Conservation (phyloP, 2,113 vertebrate species). For the Nansenia antarctica region DNA sequence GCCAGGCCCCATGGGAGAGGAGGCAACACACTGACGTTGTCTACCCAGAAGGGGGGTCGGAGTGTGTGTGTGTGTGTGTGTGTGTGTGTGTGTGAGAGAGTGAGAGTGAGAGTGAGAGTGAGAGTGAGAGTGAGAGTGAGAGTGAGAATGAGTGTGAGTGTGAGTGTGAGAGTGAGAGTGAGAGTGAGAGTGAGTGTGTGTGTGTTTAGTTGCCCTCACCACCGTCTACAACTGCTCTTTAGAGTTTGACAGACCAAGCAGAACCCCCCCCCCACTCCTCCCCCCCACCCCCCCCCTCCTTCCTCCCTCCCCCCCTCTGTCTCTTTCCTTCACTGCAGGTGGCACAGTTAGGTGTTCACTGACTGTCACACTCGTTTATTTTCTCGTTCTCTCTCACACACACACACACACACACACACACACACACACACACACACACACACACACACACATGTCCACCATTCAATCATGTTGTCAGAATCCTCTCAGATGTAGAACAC, state of each 20-base stretch:
- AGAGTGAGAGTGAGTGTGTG: too few species aligned
- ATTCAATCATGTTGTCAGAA: too few species aligned
- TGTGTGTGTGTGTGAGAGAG: background rate
- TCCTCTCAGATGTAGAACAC: too few species aligned
- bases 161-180: too few species aligned
- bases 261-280: background rate
- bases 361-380: background rate
- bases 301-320: background rate
- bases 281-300: too few species aligned
- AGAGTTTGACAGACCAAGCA: constrained; percentile 8
- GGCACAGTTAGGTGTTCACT: background rate
- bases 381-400: too few species aligned
- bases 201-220: constrained; percentile 15
- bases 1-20: constrained; percentile 14
- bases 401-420: too few species aligned
- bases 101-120: too few species aligned
- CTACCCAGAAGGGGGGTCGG: background rate
- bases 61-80: background rate
- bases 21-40: background rate
- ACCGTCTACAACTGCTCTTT: constrained; percentile 15
- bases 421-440: too few species aligned
- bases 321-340: background rate
- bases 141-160: background rate
- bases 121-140: too few species aligned
- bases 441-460: too few species aligned